phyloP scores from a whole-genome alignment of 1,140 invertebrate species.

The Arctopsyche grandis region DNA sequence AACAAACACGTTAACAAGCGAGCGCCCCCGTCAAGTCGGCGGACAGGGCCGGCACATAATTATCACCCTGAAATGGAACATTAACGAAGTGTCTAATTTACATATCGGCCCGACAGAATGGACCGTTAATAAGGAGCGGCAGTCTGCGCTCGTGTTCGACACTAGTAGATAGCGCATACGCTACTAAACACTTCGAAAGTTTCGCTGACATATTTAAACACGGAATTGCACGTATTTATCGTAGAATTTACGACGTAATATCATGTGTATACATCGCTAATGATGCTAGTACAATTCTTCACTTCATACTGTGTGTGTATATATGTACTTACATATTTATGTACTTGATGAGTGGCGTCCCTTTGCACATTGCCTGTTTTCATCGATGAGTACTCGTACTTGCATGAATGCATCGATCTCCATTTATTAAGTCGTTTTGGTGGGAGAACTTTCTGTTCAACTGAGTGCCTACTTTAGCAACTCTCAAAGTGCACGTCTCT shows the following conservation, averaged over 20 bases:
- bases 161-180: neutral
- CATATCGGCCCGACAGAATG: slow-evolving; percentile 44
- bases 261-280: no score
- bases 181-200: no score
- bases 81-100: slow-evolving; percentile 54
- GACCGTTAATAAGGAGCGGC: slow-evolving; percentile 37
- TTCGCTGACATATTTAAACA: no score
- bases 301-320: no score
- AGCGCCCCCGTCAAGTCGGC: slow-evolving; percentile 24
- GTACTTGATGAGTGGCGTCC: no score
- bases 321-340: no score
- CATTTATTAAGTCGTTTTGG: neutral
- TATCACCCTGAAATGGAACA: slow-evolving; percentile 49
- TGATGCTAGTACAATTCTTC: no score
- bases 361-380: neutral
- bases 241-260: no score
- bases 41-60: slow-evolving; percentile 33
- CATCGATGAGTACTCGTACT: neutral
- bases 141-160: slow-evolving; percentile 2
- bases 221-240: no score
- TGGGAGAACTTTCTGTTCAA: neutral
- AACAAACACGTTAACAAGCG: slow-evolving; percentile 40
- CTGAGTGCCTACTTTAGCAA: no score
- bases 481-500: no score
- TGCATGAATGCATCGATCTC: neutral